Evolutionary conservation across 2,797 vertebrate species (phyloP).

Genomic region (Hemitrygon akajei): DNA sequence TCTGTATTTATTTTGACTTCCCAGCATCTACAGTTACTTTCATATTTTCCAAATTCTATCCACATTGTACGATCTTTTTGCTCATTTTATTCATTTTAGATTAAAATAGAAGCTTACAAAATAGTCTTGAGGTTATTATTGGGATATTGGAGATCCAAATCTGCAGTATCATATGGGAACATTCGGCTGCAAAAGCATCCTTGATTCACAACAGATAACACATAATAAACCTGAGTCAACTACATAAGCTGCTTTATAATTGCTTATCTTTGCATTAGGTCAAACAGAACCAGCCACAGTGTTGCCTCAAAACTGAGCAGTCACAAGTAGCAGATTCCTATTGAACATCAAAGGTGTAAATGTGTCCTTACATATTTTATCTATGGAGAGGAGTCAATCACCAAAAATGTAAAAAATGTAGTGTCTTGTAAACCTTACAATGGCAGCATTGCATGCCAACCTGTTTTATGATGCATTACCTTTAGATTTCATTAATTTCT

Average conservation of each 20-base stretch:
- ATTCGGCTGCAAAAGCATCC: background rate
- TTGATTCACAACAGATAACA: background rate
- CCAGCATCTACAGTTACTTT: no score
- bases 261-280: background rate
- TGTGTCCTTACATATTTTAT: background rate
- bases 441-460: no score
- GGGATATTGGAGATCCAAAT: background rate
- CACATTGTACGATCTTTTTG: background rate
- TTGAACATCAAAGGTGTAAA: background rate
- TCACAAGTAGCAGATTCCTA: background rate
- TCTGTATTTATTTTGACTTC: no score
- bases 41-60: no score
- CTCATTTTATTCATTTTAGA: background rate
- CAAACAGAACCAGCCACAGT: background rate
- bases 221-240: background rate
- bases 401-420: background rate
- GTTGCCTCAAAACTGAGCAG: background rate
- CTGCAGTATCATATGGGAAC: background rate
- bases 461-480: background rate
- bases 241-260: background rate
- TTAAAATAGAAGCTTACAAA: background rate
- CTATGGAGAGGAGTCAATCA: background rate
- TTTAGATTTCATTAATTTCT: background rate
- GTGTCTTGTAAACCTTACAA: background rate
- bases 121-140: no score